These are phyloP conservation scores for Arrhamphus sclerolepis DNA, from an alignment of 2,797 vertebrate genomes.

Conservation along the genomic window DNA sequence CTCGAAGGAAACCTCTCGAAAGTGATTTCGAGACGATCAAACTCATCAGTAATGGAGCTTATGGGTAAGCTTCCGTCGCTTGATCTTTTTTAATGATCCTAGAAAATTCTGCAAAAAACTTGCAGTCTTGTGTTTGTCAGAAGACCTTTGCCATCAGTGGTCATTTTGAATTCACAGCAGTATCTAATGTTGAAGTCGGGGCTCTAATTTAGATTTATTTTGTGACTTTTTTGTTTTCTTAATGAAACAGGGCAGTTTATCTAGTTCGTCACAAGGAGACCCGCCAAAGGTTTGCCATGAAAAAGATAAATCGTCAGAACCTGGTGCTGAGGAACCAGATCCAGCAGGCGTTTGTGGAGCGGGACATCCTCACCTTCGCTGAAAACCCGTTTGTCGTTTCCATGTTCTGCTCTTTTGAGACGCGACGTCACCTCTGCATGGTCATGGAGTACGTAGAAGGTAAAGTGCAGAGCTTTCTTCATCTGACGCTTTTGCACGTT, in stretches of 20 bases:
- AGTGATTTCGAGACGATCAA: slow-evolving; percentile 96
- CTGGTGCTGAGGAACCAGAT: slow-evolving; percentile 96
- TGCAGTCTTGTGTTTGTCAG: not conserved
- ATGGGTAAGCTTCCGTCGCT: slow-evolving; percentile 82
- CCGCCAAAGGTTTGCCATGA: slow-evolving; percentile 95
- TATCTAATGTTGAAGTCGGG: not conserved
- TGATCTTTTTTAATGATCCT: not conserved
- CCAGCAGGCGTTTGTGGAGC: slow-evolving; percentile 97
- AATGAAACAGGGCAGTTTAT: slow-evolving; percentile 87
- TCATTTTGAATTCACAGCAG: too few species aligned
- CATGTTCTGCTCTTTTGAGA: slow-evolving; percentile 99
- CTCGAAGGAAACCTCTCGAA: slow-evolving; percentile 90
- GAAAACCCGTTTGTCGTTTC: slow-evolving; percentile 98
- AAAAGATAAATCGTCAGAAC: slow-evolving; percentile 99
- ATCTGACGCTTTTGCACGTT: not conserved
- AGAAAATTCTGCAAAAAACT: not conserved
- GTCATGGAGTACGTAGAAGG: slow-evolving; percentile 99
- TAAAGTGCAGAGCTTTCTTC: slow-evolving; percentile 54
- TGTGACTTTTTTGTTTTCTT: not conserved
- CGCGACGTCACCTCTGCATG: slow-evolving; percentile 94
- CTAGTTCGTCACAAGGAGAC: slow-evolving; percentile 94
- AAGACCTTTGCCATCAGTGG: not conserved
- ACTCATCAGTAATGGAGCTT: slow-evolving; percentile 96
- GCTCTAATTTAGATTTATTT: not conserved
- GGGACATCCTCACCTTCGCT: slow-evolving; percentile 96